Evolutionary conservation across 2,797 vertebrate species (phyloP), one percentile per base, ranked within the genome.

Genomic region (Remorina albescens): DNA sequence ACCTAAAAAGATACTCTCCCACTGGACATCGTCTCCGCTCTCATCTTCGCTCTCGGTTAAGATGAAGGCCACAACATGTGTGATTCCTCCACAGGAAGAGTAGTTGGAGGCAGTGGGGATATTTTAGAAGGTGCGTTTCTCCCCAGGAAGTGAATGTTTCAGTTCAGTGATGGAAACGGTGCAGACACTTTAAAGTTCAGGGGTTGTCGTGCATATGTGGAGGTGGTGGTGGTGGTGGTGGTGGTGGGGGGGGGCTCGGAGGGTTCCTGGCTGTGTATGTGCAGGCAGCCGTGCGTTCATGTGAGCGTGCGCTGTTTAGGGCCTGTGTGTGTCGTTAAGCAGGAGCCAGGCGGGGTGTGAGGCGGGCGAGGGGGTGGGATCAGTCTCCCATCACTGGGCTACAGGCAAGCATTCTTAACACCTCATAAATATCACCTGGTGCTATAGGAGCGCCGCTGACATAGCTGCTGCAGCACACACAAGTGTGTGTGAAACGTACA

Each of bases 341-440:
- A 37, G 76, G 70, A 68, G 74, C 21, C 44, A 28, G 71, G 78
- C 32, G 34, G 76, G 78, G 81, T 76, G 86, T 80, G 71, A 64
- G 62, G 67, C 57, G 58, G 83, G 60, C 32, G 34, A 59, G 70
- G 80, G 46, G 76, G 73, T 51, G 70, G 70, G 83, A 82, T 85
- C 87, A 42, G 76, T 78, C 85, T 75, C 72, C 82, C 83, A 76
- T 90, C 86, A 57, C 74, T 61, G 64, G 55, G 83, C 87, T 91
- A 57, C 88, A 91, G 90, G 89, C 88, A 30, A 78, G 77, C 89
- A 68, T 93, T 93, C 88, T 88, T 88, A 86, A 89, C 94, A 94
- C 90, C 88, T 89, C 89, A 86, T 95, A 93, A 94, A 94, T 94
- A 88, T 91, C 92, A 93, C 91, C 92, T 94, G 90, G 85, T 85